Conservation (phyloP, 2,888 invertebrate genomes). For the Stenolophus ochropezus region DNA sequence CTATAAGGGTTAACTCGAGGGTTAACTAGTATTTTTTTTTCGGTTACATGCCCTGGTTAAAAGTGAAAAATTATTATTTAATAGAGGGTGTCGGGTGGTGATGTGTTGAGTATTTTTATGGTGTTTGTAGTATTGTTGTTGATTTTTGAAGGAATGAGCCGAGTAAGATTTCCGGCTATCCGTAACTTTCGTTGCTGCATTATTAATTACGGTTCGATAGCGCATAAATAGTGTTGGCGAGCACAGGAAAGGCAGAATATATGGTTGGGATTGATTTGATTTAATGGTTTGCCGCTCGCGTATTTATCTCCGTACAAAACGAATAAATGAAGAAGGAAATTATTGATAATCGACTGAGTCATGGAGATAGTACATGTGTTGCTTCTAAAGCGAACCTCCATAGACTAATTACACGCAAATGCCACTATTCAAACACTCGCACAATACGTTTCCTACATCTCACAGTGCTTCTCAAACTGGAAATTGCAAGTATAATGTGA, state of each 20-base stretch:
- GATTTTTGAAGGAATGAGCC: constrained; percentile 31
- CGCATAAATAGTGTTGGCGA: constrained; percentile 25
- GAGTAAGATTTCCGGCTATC: constrained; percentile 51
- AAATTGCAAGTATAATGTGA: too few species aligned
- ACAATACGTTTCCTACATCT: not conserved
- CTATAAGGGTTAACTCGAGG: too few species aligned
- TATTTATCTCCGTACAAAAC: constrained; percentile 34
- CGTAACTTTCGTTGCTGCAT: constrained; percentile 51
- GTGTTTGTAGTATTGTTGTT: not conserved
- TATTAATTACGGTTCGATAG: constrained; percentile 51
- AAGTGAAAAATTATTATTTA: too few species aligned
- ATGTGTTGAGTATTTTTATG: too few species aligned
- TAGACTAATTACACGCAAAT: not conserved
- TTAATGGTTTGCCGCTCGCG: constrained; percentile 23
- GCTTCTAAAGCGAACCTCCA: too few species aligned
- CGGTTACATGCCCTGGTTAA: too few species aligned
- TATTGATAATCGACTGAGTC: constrained; percentile 36
- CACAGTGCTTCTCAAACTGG: not conserved
- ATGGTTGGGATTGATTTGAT: constrained; percentile 37
- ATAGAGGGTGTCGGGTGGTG: too few species aligned
- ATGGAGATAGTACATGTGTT: constrained; percentile 3
- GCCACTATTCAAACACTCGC: not conserved
- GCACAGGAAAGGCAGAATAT: constrained; percentile 32
- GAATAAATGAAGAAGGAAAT: constrained; percentile 41
- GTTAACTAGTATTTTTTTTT: too few species aligned